Evolutionary conservation across 2,113 vertebrate species (phyloP), one percentile per base, ranked within the genome.

Genomic region (Craseonycteris thonglongyai): DNA sequence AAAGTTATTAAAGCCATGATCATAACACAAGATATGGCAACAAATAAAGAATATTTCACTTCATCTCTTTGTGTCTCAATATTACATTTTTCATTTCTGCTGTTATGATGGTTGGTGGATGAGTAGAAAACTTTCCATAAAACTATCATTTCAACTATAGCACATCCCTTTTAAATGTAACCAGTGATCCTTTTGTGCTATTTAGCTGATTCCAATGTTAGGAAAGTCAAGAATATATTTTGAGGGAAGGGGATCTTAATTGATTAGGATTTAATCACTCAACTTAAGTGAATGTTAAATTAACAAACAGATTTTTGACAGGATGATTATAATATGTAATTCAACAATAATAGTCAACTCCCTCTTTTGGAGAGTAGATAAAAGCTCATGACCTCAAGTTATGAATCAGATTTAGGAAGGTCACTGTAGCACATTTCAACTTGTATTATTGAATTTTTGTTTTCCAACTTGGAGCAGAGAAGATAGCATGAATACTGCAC

Each of bases 1-100:
- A 88, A 96, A 93, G 56, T 95, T 96, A 96, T 96, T 94, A 97
- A 97, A 93, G 42, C 66, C 83, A 49, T 35, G 42, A 96, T 95
- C 38, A 38, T 18, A 96, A 88, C 59, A 71, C 63, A 84, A 96
- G 76, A 95, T 92, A 66, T 8, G 8, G 24, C 83, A 95, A 83
- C 59, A 74, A 91, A 92, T 84, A 96, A 7, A 86, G 80, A 38
- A 14, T 63, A 91, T 96, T 95, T 95, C 40, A 74, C 38, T 49
- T 84, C 14, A 7, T 58, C 84, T 94, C 90, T 28, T 30, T 89
- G n/a, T 83, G 28, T 49, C 42, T 63, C 83, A 56, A 61, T 42
- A 33, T 90, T 14, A 90, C 69, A 91, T 92, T 84, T 93, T 97
- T 94, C 19, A 95, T 89, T 89, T 94, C 47, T 96, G 61, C 54